phyloP scores from a whole-genome alignment of 2,888 invertebrate species.

The Ctena decussata region DNA sequence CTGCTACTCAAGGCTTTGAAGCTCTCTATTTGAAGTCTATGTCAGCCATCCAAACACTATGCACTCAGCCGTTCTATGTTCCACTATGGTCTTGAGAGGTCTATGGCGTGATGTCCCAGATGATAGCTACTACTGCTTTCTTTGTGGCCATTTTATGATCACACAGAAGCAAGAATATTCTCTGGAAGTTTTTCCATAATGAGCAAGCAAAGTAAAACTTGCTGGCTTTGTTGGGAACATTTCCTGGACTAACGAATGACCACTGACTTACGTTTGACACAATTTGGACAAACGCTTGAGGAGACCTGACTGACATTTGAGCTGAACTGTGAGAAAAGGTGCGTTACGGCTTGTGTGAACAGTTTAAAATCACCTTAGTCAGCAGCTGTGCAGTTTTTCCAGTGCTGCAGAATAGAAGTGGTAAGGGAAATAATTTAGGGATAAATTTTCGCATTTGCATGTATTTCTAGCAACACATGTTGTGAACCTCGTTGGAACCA shows the following conservation, averaged over 20 bases:
- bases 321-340: too few relatives aligned
- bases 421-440: too few relatives aligned
- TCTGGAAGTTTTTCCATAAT: neutral
- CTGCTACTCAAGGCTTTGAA: neutral
- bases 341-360: too few relatives aligned
- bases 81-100: neutral
- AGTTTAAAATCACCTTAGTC: too few relatives aligned
- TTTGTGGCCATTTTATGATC: neutral
- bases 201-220: neutral
- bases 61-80: neutral
- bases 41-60: neutral
- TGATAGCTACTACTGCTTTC: neutral
- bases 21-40: neutral
- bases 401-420: too few relatives aligned
- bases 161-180: neutral
- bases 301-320: neutral
- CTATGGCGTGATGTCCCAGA: neutral
- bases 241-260: slow-evolving; percentile 1
- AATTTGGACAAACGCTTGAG: neutral
- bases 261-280: too few relatives aligned
- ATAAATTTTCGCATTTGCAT: too few relatives aligned
- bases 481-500: too few relatives aligned
- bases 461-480: too few relatives aligned
- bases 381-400: too few relatives aligned
- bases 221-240: neutral